Evolutionary conservation across 2,113 vertebrate species (phyloP).

Genomic region (Eretmochelys imbricata): DNA sequence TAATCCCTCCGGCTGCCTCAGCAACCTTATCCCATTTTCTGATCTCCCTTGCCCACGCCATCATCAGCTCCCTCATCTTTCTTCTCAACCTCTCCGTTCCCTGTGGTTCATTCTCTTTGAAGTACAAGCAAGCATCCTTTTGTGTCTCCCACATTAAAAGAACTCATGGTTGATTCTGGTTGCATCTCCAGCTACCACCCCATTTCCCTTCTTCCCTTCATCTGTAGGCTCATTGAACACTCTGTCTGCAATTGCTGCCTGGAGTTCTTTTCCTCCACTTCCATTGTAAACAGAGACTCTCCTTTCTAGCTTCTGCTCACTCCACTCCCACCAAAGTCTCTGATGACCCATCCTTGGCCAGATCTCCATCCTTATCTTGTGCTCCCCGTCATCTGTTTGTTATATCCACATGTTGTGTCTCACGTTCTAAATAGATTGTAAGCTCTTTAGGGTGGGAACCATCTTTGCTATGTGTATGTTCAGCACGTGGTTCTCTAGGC

Average conservation of each 20-base stretch:
- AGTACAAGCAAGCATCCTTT: not conserved
- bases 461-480: not conserved
- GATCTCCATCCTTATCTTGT: not conserved
- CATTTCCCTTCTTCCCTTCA: not conserved
- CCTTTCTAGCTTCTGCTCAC: not conserved
- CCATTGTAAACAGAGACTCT: not conserved
- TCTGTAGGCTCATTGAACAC: not conserved
- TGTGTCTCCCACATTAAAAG: no score
- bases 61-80: not conserved
- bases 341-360: not conserved
- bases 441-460: not conserved
- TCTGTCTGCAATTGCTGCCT: rapidly evolving
- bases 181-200: not conserved
- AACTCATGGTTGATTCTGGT: not conserved
- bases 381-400: not conserved
- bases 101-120: not conserved
- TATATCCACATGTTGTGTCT: not conserved
- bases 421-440: not conserved
- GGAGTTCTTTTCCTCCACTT: not conserved
- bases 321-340: not conserved
- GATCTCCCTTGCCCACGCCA: not conserved
- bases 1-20: not conserved
- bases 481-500: rapidly evolving
- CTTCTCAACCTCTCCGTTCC: not conserved
- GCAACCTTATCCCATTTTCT: rapidly evolving